These are phyloP conservation scores for Pseudomyrmex cubaensis DNA, from an alignment of 1,140 invertebrate species.

Conservation along the genomic window DNA sequence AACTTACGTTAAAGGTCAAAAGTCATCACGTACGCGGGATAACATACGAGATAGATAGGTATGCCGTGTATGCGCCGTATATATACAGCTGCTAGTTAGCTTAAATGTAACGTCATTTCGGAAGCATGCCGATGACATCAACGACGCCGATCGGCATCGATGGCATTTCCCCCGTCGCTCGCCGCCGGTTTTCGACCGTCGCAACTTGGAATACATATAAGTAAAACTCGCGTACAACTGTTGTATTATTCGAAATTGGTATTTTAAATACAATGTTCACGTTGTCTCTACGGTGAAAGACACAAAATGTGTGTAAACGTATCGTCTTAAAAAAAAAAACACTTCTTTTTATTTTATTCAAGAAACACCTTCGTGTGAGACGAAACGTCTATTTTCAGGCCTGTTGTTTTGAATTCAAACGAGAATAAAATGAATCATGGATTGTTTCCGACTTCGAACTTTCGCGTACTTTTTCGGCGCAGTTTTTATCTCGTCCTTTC, in stretches of 20 bases:
- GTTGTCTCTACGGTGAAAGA: no score
- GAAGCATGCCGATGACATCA: constrained; percentile 51
- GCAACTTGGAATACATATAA: background rate
- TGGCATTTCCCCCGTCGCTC: constrained; percentile 14
- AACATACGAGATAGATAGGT: constrained; percentile 23
- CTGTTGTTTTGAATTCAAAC: background rate
- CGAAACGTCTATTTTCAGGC: background rate
- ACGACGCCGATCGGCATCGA: constrained; percentile 41
- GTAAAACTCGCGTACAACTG: constrained; percentile 2
- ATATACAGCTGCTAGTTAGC: constrained; percentile 45
- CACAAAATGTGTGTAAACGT: no score
- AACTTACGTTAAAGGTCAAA: constrained; percentile 58
- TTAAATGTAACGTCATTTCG: constrained; percentile 55
- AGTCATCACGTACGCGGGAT: constrained; percentile 10
- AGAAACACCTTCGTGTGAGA: no score
- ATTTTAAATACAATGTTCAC: no score
- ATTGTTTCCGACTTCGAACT: background rate
- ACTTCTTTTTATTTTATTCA: background rate
- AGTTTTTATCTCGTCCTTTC: constrained; percentile 35
- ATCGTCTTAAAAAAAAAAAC: background rate
- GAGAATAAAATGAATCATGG: background rate
- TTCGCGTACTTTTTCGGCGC: constrained; percentile 2
- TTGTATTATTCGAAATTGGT: background rate
- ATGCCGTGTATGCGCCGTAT: constrained; percentile 26
- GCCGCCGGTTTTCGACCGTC: background rate